These are phyloP conservation scores for Stegophylla sp. DNA, from an alignment of 2,888 invertebrate genomes.

Conservation along the genomic window DNA sequence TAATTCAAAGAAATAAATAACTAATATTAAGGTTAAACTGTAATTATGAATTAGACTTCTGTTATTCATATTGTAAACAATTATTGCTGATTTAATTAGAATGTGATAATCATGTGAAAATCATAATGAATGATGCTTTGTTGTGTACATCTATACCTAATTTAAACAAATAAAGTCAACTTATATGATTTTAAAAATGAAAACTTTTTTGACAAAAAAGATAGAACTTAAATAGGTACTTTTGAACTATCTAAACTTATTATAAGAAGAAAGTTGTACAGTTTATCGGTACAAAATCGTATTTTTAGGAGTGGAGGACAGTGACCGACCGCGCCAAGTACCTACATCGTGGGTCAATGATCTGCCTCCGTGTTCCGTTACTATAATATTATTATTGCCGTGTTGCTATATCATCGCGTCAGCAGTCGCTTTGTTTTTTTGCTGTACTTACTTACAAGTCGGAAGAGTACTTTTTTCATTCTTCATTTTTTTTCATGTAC, in stretches of 20 bases:
- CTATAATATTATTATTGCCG: conserved; percentile 59
- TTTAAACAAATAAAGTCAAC: too few relatives aligned
- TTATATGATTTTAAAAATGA: not conserved
- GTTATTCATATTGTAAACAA: too few relatives aligned
- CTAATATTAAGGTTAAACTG: too few relatives aligned
- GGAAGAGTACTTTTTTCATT: conserved; percentile 32
- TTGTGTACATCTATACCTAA: not conserved
- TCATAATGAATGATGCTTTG: too few relatives aligned
- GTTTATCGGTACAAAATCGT: conserved; percentile 25
- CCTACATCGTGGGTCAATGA: conserved; percentile 58
- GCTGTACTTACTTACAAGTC: conserved; percentile 28
- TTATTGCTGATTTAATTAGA: too few relatives aligned
- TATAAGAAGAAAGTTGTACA: conserved; percentile 32
- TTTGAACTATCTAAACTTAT: not conserved
- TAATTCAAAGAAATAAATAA: too few relatives aligned
- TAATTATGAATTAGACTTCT: too few relatives aligned
- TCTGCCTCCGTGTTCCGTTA: conserved; percentile 59
- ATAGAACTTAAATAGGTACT: not conserved
- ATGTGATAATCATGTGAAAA: too few relatives aligned
- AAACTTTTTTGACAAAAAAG: not conserved
- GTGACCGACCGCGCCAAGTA: conserved; percentile 57
- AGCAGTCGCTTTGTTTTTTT: conserved; percentile 53
- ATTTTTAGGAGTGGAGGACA: conserved; percentile 56
- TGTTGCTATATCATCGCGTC: conserved; percentile 58
- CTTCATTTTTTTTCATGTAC: conserved; percentile 28